Evolutionary conservation across 2,113 vertebrate species (phyloP).

Genomic region (Platichthys flesus): DNA sequence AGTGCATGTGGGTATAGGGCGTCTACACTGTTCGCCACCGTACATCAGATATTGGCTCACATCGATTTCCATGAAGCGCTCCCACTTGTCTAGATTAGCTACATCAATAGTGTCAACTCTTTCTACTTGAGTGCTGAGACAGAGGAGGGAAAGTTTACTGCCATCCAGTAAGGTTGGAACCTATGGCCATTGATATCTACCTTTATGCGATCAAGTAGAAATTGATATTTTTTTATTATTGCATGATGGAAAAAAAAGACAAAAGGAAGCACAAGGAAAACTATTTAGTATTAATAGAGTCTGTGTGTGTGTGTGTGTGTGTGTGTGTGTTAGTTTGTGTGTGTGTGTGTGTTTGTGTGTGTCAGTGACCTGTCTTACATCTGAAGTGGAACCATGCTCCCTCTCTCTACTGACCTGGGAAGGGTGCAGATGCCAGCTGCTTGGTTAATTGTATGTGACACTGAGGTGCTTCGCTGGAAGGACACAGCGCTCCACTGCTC

Average conservation of each 20-base stretch:
- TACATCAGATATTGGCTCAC: slow-evolving; percentile 28
- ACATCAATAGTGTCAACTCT: neutral
- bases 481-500: neutral
- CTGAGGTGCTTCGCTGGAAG: neutral
- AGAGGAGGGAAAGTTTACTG: neutral
- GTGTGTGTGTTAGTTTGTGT: neutral
- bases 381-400: neutral
- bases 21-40: neutral
- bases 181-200: too few species aligned
- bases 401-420: neutral
- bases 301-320: neutral
- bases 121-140: neutral
- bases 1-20: slow-evolving; percentile 4
- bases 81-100: slow-evolving; percentile 34
- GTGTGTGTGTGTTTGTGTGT: neutral
- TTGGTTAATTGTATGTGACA: slow-evolving; percentile 5
- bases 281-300: neutral
- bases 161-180: neutral
- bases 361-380: neutral
- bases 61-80: slow-evolving; percentile 44
- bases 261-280: too few species aligned
- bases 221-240: too few species aligned
- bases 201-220: too few species aligned
- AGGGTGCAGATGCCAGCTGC: neutral
- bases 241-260: too few species aligned